phyloP scores from a whole-genome alignment of 2,888 invertebrate species.

The Tholera decimalis region DNA sequence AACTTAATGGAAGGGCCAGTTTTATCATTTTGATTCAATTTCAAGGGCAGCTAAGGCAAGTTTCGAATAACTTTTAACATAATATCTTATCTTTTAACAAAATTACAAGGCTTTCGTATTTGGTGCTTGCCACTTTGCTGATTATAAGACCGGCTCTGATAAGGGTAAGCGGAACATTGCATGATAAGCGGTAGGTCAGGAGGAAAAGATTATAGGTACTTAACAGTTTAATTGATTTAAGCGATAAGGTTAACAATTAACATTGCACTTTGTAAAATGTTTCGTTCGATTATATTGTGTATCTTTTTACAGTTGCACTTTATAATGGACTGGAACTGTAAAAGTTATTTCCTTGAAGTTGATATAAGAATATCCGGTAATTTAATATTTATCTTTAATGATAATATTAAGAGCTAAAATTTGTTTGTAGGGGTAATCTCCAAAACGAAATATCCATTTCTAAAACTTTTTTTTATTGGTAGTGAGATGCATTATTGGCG shows the following conservation, averaged over 20 bases:
- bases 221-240: conserved; percentile 13
- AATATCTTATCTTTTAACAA: conserved; percentile 14
- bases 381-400: too few species aligned
- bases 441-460: too few species aligned
- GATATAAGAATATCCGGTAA: too few species aligned
- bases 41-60: not conserved
- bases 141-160: not conserved
- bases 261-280: conserved; percentile 1
- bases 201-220: not conserved
- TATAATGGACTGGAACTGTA: not conserved
- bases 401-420: too few species aligned
- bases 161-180: not conserved
- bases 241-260: conserved; percentile 6
- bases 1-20: not conserved
- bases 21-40: conserved; percentile 18
- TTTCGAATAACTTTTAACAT: conserved; percentile 2
- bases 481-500: too few species aligned
- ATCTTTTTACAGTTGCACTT: not conserved
- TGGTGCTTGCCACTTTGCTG: not conserved
- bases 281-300: not conserved
- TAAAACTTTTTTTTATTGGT: too few species aligned
- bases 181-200: not conserved
- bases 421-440: too few species aligned
- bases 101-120: not conserved
- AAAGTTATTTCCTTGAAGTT: too few species aligned